A percentile compares a stretch with the other conserved stretches of the same genome.
phyloP scores from a whole-genome alignment of 2,888 invertebrate genomes.

The Napeogenes sylphis region DNA sequence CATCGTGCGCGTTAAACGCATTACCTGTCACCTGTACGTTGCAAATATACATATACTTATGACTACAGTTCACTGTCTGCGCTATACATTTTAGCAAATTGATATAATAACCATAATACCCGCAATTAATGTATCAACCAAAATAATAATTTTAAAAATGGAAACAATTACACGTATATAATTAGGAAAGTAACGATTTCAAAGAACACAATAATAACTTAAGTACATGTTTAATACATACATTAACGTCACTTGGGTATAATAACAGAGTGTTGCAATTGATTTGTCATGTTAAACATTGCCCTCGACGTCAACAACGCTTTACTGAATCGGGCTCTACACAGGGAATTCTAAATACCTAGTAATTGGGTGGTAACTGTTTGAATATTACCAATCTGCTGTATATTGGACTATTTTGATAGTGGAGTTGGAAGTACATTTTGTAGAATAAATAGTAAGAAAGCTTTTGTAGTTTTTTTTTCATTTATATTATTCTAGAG shows the following conservation, averaged over 20 bases:
- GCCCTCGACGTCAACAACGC: slow-evolving; percentile 5
- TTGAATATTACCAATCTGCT: not conserved
- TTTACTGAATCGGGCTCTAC: not conserved
- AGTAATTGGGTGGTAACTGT: slow-evolving; percentile 2
- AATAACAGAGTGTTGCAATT: slow-evolving; percentile 2
- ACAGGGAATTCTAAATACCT: slow-evolving; percentile 3
- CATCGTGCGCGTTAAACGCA: slow-evolving; percentile 17
- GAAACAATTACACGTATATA: too few relatives aligned
- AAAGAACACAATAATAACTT: too few relatives aligned
- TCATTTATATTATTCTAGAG: too few relatives aligned
- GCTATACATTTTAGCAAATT: too few relatives aligned
- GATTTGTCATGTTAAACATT: slow-evolving; percentile 7
- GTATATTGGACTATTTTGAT: not conserved
- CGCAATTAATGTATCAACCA: too few relatives aligned
- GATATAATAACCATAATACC: too few relatives aligned
- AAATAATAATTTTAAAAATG: too few relatives aligned
- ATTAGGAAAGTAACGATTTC: too few relatives aligned
- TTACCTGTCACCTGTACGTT: slow-evolving; percentile 8
- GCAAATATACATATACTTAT: not conserved
- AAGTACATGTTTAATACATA: too few relatives aligned
- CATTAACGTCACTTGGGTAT: not conserved
- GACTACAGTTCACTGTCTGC: too few relatives aligned
- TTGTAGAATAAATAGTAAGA: not conserved
- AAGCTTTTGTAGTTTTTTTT: not conserved
- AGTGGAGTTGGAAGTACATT: not conserved